Evolutionary conservation across 64 coral and sea anemone genomes (phyloP).

Genomic region (Pocillopora damicornis): DNA sequence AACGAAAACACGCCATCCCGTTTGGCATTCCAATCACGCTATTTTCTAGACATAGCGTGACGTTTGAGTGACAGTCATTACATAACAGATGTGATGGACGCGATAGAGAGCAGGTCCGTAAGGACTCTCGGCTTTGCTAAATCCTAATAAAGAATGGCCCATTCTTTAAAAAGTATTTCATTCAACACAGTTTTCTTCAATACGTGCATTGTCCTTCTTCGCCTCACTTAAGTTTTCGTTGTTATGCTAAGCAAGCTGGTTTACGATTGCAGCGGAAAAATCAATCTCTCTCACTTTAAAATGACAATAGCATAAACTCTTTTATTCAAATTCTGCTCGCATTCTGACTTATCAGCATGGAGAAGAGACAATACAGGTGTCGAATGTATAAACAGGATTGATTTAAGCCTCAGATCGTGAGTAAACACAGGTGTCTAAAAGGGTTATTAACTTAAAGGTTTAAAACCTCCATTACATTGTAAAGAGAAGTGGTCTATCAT

Average conservation of each 20-base stretch:
- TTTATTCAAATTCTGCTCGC: background rate
- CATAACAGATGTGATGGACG: background rate
- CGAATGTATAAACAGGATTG: background rate
- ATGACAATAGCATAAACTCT: background rate
- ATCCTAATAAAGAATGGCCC: background rate
- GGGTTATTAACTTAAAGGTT: too few species aligned
- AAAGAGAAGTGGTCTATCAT: too few species aligned
- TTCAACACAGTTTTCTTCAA: background rate
- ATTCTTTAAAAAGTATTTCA: background rate
- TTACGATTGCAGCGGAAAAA: background rate
- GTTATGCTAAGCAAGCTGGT: background rate
- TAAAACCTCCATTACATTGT: too few species aligned
- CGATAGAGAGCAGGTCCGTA: background rate
- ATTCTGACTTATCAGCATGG: background rate
- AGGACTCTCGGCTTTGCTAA: background rate
- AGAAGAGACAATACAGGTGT: background rate
- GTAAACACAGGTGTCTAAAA: too few species aligned
- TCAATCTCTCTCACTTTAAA: background rate
- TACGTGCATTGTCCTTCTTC: background rate
- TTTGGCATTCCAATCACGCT: background rate
- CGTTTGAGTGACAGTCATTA: background rate
- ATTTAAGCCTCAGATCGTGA: too few species aligned
- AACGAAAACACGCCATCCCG: too few species aligned
- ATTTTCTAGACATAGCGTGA: background rate
- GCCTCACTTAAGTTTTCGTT: background rate